Evolutionary conservation across 2,888 invertebrate species (phyloP).

Genomic region (Pandemis cinnamomeana): DNA sequence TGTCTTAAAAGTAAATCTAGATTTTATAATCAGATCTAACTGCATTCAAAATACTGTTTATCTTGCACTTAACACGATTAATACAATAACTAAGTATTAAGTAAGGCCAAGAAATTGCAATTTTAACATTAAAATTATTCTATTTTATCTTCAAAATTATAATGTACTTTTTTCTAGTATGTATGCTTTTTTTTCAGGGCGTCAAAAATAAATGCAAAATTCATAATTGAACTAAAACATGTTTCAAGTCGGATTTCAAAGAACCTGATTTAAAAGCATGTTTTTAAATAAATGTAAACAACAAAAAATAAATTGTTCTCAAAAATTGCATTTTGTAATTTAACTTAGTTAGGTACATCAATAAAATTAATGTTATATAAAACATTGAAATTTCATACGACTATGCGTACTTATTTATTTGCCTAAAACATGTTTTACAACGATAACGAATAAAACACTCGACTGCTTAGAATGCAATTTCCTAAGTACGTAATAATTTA

Average conservation of each 20-base stretch:
- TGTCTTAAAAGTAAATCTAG: constrained; percentile 48
- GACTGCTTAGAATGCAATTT: neutral
- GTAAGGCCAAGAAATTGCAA: constrained; percentile 17
- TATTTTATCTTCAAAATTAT: neutral
- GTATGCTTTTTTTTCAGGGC: too few relatives aligned
- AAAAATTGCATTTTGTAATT: too few relatives aligned
- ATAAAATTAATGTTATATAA: too few relatives aligned
- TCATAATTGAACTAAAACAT: neutral
- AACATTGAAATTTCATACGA: neutral
- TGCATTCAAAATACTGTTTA: constrained; percentile 39
- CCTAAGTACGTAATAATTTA: too few relatives aligned
- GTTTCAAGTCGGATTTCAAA: neutral
- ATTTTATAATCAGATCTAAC: constrained; percentile 45
- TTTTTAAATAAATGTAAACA: neutral
- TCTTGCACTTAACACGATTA: constrained; percentile 16
- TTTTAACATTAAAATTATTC: neutral
- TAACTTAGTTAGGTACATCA: too few relatives aligned
- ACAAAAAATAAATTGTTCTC: neutral
- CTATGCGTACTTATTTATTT: neutral
- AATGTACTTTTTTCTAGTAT: neutral
- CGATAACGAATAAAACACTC: neutral
- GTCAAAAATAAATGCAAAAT: neutral
- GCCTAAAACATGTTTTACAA: constrained; percentile 2
- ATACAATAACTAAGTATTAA: neutral
- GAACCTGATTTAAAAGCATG: neutral